Percentiles rank a stretch among this genome's conserved stretches.
These are phyloP conservation scores for Vireo altiloquus DNA, from an alignment of 2,113 vertebrate species.

Conservation along the genomic window DNA sequence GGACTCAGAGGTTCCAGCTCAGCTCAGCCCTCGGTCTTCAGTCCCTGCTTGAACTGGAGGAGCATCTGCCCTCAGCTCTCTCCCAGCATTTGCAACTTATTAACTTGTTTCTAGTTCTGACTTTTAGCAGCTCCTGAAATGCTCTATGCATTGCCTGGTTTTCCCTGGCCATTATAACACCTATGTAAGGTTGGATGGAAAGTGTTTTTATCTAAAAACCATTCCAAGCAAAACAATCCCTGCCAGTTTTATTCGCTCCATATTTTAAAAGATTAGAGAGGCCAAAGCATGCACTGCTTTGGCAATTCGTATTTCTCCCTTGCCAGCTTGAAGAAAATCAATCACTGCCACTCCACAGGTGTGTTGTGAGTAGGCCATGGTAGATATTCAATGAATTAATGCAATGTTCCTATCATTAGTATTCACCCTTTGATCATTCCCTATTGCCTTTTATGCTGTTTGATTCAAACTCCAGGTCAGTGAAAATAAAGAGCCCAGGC, in stretches of 20 bases:
- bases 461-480: neutral
- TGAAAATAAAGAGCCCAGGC: neutral
- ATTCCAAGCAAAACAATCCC: neutral
- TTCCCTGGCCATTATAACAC: neutral
- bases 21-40: neutral
- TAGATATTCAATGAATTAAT: neutral
- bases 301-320: neutral
- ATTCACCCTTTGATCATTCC: conserved; percentile 34
- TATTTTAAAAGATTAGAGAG: neutral
- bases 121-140: neutral
- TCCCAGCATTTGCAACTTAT: neutral
- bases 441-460: neutral
- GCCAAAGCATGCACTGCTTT: neutral
- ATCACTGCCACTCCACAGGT: neutral
- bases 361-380: neutral
- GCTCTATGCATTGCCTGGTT: neutral
- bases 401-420: neutral
- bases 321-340: neutral
- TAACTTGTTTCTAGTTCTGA: neutral
- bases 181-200: neutral
- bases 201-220: neutral
- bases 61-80: neutral
- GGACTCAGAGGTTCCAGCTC: neutral
- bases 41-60: neutral
- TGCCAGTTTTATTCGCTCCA: neutral